These are phyloP conservation scores for Knipowitschia caucasica DNA, from an alignment of 2,797 vertebrate genomes.

Conservation along the genomic window DNA sequence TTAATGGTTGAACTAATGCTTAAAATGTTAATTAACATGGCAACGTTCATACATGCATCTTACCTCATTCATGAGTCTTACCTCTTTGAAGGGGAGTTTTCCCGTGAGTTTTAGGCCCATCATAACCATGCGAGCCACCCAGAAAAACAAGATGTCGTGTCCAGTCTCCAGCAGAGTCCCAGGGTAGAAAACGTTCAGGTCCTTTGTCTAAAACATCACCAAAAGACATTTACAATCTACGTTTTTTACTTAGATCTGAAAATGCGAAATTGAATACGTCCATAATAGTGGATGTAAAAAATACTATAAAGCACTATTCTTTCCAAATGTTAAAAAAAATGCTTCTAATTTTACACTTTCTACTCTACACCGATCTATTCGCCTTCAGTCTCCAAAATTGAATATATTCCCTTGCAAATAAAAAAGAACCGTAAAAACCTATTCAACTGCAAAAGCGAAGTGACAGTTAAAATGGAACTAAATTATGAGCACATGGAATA, in stretches of 20 bases:
- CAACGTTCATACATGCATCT: background rate
- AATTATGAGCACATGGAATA: background rate
- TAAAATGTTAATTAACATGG: background rate
- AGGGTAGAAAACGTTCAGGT: slow-evolving; percentile 88
- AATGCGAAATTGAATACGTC: too few species aligned
- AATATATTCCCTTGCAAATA: background rate
- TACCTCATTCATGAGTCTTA: slow-evolving; percentile 28
- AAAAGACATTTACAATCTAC: too few species aligned
- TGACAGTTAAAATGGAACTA: background rate
- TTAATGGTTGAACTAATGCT: too few species aligned
- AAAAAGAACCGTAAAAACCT: background rate
- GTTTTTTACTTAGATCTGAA: too few species aligned
- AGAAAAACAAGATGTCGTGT: slow-evolving; percentile 94
- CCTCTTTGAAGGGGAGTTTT: slow-evolving; percentile 89
- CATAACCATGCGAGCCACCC: slow-evolving; percentile 96
- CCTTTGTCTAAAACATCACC: slow-evolving; percentile 73
- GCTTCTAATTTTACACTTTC: too few species aligned
- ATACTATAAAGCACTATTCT: too few species aligned
- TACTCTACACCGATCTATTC: too few species aligned
- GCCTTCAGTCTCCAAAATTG: too few species aligned
- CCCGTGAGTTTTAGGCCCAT: slow-evolving; percentile 88
- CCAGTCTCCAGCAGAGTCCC: slow-evolving; percentile 89
- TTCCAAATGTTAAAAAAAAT: too few species aligned
- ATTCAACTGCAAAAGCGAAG: background rate
- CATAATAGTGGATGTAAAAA: too few species aligned